Base-by-base conservation (phyloP, 2,888 invertebrate species). In the Leptothorax acervorum region DNA sequence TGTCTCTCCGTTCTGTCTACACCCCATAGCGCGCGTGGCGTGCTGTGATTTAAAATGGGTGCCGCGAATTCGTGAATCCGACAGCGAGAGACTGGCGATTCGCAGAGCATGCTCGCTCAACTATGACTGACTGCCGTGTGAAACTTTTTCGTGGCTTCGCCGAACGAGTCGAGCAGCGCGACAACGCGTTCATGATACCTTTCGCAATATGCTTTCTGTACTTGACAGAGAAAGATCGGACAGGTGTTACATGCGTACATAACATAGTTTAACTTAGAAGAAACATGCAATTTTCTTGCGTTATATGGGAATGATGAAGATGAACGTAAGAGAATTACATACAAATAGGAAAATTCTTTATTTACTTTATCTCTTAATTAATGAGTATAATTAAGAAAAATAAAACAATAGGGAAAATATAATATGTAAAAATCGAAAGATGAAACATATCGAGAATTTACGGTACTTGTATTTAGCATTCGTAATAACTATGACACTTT, bases 21-120 rank as follows among this genome's bases (percentile, higher is more conserved):
- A 91, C 93, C 93, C 93, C 91, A 91, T 86, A 89, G 87, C 83
- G 91, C 88, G 89, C 89, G 92, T 91, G 90, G 91, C 94, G 90
- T 92, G 94, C 94, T 94, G 94, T 93, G 94, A 94, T 94, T 94
- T 93, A 90, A 94, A 95, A 94, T 93, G 87, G 93, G 92, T 89
- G 91, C 90, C 90, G 90, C 90, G 92, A 93, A 93, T 94, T 93
- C 89, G 91, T 92, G 89, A 92, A 93, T 92, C 88, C 89, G 89
- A 90, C 92, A 89, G 90, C 91, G 90, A 91, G 88, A 79, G 88
- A 84, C 88, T 28, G 88, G 86, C 86, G 87, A 92, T 90, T 92
- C 89, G 88, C 88, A 79, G 81, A 86, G 87, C 90, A 87, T 88
- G 89, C 89, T 84, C 86, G 82, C 78, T 86, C 82, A 86, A 86